Percentiles rank a stretch among this genome's conserved stretches.
Conservation (phyloP, 2,797 vertebrate genomes). For the Pogoniulus pusillus region DNA sequence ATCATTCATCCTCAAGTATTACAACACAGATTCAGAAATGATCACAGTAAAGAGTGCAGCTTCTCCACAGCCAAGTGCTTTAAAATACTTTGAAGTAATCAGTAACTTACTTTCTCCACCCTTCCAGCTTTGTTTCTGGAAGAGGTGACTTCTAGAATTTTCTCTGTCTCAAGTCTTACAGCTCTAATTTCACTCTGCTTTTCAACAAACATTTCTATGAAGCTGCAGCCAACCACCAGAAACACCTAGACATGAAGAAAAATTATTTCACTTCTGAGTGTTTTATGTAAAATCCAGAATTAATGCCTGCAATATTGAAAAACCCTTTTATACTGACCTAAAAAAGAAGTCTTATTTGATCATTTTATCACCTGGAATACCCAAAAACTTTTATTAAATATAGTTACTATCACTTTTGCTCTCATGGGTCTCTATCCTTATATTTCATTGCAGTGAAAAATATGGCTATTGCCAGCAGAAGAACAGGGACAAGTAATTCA, state of each 20-base stretch:
- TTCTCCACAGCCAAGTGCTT: not conserved
- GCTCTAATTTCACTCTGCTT: not conserved
- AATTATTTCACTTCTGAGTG: not conserved
- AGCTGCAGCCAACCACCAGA: not conserved
- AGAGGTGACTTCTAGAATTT: not conserved
- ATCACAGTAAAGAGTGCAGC: not conserved
- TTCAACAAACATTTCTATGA: not conserved
- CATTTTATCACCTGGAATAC: constrained; percentile 9
- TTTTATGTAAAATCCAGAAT: constrained; percentile 32
- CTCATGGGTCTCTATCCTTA: constrained; percentile 17
- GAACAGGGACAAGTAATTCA: constrained; percentile 22
- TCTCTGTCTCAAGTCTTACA: not conserved
- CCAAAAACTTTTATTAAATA: constrained; percentile 44
- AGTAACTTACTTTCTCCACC: not conserved
- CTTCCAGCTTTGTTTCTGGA: not conserved
- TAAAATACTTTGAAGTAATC: not conserved
- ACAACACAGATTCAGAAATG: not conserved
- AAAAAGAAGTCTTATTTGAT: constrained; percentile 20
- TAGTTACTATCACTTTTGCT: constrained; percentile 38
- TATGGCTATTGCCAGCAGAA: constrained; percentile 11
- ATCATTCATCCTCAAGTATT: not conserved
- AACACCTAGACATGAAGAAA: not conserved
- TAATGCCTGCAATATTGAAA: not conserved
- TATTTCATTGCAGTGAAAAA: constrained; percentile 52
- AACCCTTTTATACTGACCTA: not conserved